Conservation (phyloP, 1,140 invertebrate genomes). For the Planococcus citri region DNA sequence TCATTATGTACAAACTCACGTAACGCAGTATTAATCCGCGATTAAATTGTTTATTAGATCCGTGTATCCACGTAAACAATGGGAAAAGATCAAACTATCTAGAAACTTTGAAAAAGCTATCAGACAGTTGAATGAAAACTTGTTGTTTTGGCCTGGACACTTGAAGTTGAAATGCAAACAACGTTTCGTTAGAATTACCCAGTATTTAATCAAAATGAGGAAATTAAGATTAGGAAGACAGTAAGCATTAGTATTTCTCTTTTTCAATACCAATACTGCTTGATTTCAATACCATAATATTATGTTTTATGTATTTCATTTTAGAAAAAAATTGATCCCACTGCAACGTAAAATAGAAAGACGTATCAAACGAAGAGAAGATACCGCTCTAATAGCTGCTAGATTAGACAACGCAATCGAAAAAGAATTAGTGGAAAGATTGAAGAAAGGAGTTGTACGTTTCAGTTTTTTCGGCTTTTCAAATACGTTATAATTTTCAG, state of each 20-base stretch:
- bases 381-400: constrained; percentile 92
- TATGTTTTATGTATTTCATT: constrained; percentile 26
- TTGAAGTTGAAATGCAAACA: constrained; percentile 89
- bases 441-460: constrained; percentile 83
- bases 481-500: too few species aligned
- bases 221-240: constrained; percentile 77
- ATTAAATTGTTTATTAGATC: too few species aligned
- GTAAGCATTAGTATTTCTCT: too few species aligned
- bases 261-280: too few species aligned
- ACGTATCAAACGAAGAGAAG: constrained; percentile 79
- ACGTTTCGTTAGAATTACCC: constrained; percentile 87
- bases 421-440: constrained; percentile 81
- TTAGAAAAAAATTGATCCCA: constrained; percentile 84
- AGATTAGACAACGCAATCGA: constrained; percentile 93
- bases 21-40: too few species aligned
- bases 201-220: constrained; percentile 93
- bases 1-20: too few species aligned
- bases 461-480: not conserved
- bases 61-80: constrained; percentile 78
- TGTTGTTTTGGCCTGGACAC: constrained; percentile 83
- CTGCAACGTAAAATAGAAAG: constrained; percentile 89
- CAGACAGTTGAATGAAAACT: constrained; percentile 90
- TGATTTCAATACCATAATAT: too few species aligned
- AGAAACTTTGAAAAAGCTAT: constrained; percentile 91
- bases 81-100: constrained; percentile 94